Conservation (phyloP, 2,113 vertebrate genomes). For the Falcunculus frontatus region DNA sequence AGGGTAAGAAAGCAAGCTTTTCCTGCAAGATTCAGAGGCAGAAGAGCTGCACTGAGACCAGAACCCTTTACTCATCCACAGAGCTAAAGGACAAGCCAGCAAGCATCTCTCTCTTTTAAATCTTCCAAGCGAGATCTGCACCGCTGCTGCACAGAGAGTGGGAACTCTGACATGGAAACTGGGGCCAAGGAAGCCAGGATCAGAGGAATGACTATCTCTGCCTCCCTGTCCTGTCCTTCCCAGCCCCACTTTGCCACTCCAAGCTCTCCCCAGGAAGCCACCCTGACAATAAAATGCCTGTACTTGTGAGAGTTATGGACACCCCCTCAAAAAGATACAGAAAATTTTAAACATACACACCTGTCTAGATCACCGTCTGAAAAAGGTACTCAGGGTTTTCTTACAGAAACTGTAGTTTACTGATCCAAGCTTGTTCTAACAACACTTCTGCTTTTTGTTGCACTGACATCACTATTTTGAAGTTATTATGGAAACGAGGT, state of each 20-base stretch:
- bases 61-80: not conserved
- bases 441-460: not conserved
- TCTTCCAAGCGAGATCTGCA: not conserved
- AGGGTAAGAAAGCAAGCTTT: not conserved
- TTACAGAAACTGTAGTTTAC: not conserved
- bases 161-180: not conserved
- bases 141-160: fast-evolving
- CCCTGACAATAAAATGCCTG: not conserved
- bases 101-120: not conserved
- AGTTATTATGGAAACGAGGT: not conserved
- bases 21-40: not conserved
- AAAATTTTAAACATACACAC: not conserved
- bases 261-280: not conserved
- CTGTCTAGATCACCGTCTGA: not conserved
- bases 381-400: not conserved
- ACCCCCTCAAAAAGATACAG: fast-evolving
- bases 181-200: not conserved
- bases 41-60: not conserved
- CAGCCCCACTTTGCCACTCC: not conserved
- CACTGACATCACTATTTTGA: not conserved
- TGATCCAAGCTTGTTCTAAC: not conserved
- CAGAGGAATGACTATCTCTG: not conserved
- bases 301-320: fast-evolving
- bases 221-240: not conserved
- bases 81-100: not conserved